Conservation (phyloP, 1,140 invertebrate species). For the Platorchestia sp. region DNA sequence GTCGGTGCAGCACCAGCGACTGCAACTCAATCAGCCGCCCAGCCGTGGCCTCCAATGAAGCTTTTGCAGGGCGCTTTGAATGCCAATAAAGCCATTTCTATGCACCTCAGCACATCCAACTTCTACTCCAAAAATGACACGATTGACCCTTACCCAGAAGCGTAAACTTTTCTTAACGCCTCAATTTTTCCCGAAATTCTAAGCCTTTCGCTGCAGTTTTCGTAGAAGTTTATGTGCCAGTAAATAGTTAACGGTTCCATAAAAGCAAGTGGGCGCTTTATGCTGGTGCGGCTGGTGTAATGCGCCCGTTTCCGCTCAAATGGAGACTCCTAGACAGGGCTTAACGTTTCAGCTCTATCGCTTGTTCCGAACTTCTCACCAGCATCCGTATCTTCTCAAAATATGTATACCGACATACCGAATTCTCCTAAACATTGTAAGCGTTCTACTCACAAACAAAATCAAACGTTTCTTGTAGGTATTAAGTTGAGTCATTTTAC, state of each 20-base stretch:
- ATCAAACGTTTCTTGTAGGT: no score
- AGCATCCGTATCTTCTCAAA: not conserved
- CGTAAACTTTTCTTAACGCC: not conserved
- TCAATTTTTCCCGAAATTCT: not conserved
- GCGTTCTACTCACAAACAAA: not conserved
- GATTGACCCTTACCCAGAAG: not conserved
- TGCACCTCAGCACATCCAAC: not conserved
- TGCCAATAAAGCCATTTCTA: not conserved
- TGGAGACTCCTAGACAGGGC: not conserved
- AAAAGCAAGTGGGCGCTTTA: not conserved
- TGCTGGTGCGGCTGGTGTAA: not conserved
- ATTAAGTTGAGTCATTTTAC: no score
- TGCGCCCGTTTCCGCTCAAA: not conserved
- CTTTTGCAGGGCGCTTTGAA: not conserved
- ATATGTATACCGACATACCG: not conserved
- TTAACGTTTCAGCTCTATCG: not conserved
- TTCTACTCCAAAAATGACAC: not conserved
- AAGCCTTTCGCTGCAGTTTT: not conserved
- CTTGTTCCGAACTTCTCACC: not conserved
- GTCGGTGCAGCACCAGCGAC: not conserved
- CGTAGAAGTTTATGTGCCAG: not conserved
- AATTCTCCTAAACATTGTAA: not conserved
- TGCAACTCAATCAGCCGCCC: constrained; percentile 12
- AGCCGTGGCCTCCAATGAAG: not conserved
- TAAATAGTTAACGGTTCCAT: not conserved